Percentiles rank a stretch among this genome's conserved stretches.
These are phyloP conservation scores for Gonocerus acuteangulatus DNA, from an alignment of 2,888 invertebrate species.

Conservation along the genomic window DNA sequence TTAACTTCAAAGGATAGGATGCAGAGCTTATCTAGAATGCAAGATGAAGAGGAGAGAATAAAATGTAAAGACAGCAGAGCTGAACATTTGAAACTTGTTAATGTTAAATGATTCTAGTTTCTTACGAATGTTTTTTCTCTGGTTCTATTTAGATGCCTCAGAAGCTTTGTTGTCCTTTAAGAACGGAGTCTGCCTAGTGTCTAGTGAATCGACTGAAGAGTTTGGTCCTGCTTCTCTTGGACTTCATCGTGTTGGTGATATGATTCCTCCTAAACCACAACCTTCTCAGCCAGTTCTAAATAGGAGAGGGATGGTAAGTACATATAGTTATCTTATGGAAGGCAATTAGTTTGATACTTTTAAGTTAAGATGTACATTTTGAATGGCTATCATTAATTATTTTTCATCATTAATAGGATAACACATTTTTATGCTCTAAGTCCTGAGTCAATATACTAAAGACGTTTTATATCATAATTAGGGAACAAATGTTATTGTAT, in stretches of 20 bases:
- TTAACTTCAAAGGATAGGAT: constrained; percentile 11
- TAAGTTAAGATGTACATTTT: too few relatives aligned
- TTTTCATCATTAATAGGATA: too few relatives aligned
- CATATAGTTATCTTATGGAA: too few relatives aligned
- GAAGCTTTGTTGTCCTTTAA: constrained; percentile 51
- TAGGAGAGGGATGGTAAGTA: constrained; percentile 64
- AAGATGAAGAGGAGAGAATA: constrained; percentile 31
- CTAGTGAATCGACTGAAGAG: constrained; percentile 42
- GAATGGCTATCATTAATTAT: too few relatives aligned
- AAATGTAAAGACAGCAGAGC: constrained; percentile 25
- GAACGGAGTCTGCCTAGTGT: constrained; percentile 45
- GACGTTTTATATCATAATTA: too few relatives aligned
- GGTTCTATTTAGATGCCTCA: constrained; percentile 44
- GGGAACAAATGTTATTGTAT: too few relatives aligned
- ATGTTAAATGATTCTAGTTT: too few relatives aligned
- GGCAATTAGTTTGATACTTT: too few relatives aligned
- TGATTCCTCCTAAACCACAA: constrained; percentile 47
- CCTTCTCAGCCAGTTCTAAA: constrained; percentile 64
- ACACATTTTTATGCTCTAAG: too few relatives aligned
- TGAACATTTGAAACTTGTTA: too few relatives aligned
- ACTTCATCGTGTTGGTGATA: constrained; percentile 70
- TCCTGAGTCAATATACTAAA: too few relatives aligned
- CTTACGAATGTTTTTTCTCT: neutral
- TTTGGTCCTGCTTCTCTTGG: constrained; percentile 74
- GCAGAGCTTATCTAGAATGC: constrained; percentile 28